These are phyloP conservation scores for Antheraea pernyi DNA, from an alignment of 1,140 invertebrate genomes.

Conservation along the genomic window DNA sequence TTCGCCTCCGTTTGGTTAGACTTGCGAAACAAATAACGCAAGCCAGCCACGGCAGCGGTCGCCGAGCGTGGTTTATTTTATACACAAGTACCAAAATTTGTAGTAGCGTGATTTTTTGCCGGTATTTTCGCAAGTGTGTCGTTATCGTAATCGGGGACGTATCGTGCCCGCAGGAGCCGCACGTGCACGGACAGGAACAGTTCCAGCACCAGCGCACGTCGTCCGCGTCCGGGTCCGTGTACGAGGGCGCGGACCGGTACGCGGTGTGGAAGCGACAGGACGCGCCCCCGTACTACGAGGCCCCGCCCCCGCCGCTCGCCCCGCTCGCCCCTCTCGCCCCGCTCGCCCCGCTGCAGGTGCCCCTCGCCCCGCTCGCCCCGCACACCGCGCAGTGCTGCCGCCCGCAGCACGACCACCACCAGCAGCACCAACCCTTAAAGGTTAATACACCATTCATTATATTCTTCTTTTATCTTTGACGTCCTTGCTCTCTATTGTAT, in stretches of 20 bases:
- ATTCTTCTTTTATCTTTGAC: too few species aligned
- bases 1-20: too few species aligned
- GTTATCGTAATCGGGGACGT: background rate
- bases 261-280: constrained; percentile 72
- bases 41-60: too few species aligned
- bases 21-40: too few species aligned
- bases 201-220: constrained; percentile 50
- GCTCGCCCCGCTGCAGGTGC: constrained; percentile 48
- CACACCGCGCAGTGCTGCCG: constrained; percentile 43
- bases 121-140: background rate
- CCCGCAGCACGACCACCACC: constrained; percentile 46
- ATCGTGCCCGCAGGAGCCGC: constrained; percentile 42
- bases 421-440: constrained; percentile 48
- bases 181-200: constrained; percentile 55
- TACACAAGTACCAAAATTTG: too few species aligned
- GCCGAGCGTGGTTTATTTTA: too few species aligned
- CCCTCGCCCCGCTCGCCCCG: constrained; percentile 24
- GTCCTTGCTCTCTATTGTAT: too few species aligned
- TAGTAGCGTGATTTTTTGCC: too few species aligned
- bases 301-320: constrained; percentile 51
- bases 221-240: constrained; percentile 51
- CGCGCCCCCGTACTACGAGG: constrained; percentile 75
- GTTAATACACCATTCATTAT: constrained; percentile 23
- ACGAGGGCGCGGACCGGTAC: constrained; percentile 44
- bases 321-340: too few species aligned